Evolutionary conservation across 2,888 invertebrate species (phyloP).

Genomic region (Myopa tessellatipennis): DNA sequence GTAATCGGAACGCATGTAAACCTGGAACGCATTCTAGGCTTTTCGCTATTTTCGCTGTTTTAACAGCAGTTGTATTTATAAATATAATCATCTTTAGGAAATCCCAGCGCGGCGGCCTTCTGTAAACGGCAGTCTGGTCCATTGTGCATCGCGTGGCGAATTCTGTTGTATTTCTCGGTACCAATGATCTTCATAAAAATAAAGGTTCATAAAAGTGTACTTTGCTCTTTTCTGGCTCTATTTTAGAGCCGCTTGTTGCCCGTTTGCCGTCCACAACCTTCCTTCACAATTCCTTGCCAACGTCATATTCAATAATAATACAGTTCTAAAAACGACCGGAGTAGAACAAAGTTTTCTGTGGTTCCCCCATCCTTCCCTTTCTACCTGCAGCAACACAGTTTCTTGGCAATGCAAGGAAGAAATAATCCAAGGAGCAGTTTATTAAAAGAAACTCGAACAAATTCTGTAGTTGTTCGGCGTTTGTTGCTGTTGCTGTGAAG

Average conservation of each 20-base stretch:
- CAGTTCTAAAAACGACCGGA: neutral
- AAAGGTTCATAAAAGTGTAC: slow-evolving; percentile 27
- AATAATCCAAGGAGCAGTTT: slow-evolving; percentile 21
- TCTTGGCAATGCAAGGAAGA: slow-evolving; percentile 29
- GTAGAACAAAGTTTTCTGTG: slow-evolving; percentile 32
- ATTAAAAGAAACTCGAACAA: slow-evolving; percentile 34
- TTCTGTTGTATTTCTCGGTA: slow-evolving; percentile 14
- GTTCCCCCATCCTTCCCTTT: neutral
- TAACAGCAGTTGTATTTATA: too few relatives aligned
- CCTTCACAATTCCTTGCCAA: slow-evolving; percentile 33
- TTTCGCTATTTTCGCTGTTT: too few relatives aligned
- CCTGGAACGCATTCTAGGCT: too few relatives aligned
- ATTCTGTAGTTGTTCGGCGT: neutral
- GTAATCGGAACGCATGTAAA: too few relatives aligned
- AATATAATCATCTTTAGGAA: too few relatives aligned
- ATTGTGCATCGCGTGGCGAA: too few relatives aligned
- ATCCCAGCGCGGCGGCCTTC: too few relatives aligned
- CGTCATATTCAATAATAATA: slow-evolving; percentile 8
- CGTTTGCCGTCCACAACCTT: slow-evolving; percentile 22
- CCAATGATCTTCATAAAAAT: slow-evolving; percentile 25
- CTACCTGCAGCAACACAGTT: slow-evolving; percentile 7
- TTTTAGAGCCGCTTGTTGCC: slow-evolving; percentile 3
- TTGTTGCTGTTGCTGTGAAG: neutral
- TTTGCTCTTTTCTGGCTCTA: slow-evolving; percentile 19
- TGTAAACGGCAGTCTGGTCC: too few relatives aligned